Conservation (phyloP, 1,140 invertebrate genomes). For the Pogonomyrmex barbatus region DNA sequence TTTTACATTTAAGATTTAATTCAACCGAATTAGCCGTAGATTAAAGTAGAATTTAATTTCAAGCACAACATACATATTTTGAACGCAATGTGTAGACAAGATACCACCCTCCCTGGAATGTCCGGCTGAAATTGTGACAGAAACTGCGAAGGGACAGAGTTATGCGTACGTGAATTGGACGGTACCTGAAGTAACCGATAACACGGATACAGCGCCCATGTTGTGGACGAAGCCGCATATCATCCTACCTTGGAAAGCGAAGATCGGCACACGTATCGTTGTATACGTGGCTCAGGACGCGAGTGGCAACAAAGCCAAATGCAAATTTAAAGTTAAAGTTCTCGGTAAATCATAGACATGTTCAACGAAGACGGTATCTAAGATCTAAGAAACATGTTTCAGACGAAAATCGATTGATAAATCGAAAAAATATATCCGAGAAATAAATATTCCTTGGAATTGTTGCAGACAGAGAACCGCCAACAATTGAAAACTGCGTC, state of each 20-base stretch:
- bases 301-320: conserved; percentile 86
- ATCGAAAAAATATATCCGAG: not conserved
- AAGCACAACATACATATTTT: not conserved
- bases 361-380: not conserved
- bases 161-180: conserved; percentile 87
- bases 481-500: conserved; percentile 88
- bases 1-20: not conserved
- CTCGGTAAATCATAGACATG: conserved; percentile 80
- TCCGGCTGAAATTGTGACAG: conserved; percentile 85
- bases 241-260: conserved; percentile 80
- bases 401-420: not conserved
- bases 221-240: conserved; percentile 80
- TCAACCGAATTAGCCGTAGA: not conserved
- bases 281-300: conserved; percentile 87
- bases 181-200: conserved; percentile 83
- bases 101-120: conserved; percentile 86
- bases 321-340: conserved; percentile 86
- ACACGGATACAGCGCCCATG: conserved; percentile 63
- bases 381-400: not conserved
- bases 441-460: conserved; percentile 26
- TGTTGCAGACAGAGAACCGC: conserved; percentile 88
- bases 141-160: conserved; percentile 84
- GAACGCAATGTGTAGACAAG: conserved; percentile 82
- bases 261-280: conserved; percentile 85
- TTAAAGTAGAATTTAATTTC: conserved; percentile 14